phyloP scores from a whole-genome alignment of 2,888 invertebrate species.

The Zaprionus obscuricornis region DNA sequence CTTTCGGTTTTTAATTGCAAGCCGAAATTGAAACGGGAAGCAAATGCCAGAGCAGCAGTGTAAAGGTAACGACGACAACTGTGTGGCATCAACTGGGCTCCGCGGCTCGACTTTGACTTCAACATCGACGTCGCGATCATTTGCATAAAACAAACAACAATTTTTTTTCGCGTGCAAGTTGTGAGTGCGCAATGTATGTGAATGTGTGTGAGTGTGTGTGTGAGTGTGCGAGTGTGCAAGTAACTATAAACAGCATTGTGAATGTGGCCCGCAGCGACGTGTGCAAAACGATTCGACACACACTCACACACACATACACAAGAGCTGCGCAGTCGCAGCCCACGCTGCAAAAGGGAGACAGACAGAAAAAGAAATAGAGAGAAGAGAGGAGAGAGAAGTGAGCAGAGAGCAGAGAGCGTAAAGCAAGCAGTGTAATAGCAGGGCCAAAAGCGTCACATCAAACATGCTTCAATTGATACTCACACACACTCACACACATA shows the following conservation, averaged over 20 bases:
- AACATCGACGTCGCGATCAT: constrained; percentile 57
- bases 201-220: constrained; percentile 1
- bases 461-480: constrained; percentile 72
- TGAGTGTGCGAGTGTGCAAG: background rate
- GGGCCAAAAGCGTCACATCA: constrained; percentile 69
- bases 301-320: constrained; percentile 28
- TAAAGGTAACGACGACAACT: constrained; percentile 28
- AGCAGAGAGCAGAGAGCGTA: background rate
- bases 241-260: constrained; percentile 39
- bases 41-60: constrained; percentile 27
- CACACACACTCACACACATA: constrained; percentile 5
- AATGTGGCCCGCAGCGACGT: constrained; percentile 65
- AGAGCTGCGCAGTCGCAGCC: constrained; percentile 35
- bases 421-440: constrained; percentile 17
- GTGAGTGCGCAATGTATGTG: constrained; percentile 27
- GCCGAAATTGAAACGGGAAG: constrained; percentile 44
- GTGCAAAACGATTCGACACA: constrained; percentile 64
- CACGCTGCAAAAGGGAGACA: constrained; percentile 28
- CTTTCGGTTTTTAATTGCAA: constrained; percentile 72
- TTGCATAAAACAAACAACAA: constrained; percentile 76
- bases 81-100: constrained; percentile 9
- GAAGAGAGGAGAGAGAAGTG: constrained; percentile 7
- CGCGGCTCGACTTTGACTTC: constrained; percentile 16
- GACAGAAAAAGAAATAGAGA: background rate
- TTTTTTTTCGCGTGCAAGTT: constrained; percentile 42